Base-by-base conservation (phyloP, 2,113 vertebrate genomes). In the Australoheros scitulus region DNA sequence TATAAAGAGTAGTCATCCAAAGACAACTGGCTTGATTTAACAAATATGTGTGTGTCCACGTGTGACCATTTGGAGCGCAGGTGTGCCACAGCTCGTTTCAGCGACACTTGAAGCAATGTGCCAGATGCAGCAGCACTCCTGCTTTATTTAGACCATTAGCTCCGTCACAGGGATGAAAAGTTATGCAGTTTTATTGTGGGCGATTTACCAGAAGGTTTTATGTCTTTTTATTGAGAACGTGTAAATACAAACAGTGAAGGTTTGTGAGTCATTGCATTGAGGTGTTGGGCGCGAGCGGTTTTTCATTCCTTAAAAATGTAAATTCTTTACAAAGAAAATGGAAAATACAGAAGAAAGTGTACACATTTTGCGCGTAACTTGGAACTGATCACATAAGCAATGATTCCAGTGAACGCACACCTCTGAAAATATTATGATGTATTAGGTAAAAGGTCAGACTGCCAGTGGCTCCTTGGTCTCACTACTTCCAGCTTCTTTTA, bases 121-220 rank as follows among this genome's bases (percentile, higher is more conserved):
- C 57, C 88, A 82, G 74, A 59, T 90, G 80, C 85, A 78, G 76
- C 63, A 74, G 83, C 70, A 52, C 61, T 43, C 65, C 26, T 76
- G 79, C 77, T 87, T 88, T 83, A 90, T 89, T 89, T 75, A 75
- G 85, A 59, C 55, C 88, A 85, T 91, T 90, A 85, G 65, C 63
- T 84, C 77, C 17, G 24, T 24, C 13, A 38, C 76, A 80, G 79
- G 50, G 75, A 79, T 64, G 59, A 85, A 63, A 64, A 13, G 81
- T 77, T 74, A 72, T 68, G 47, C 81, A n/a, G 60, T 61, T 89
- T 83, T 77, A 64, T 61, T 55, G 65, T 3, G 3, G 43, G 59
- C 10, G 32, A 76, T 87, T 76, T 58, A 81, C 14, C 4, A 2
- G 32, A 22, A 13, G 10, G 2, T 61, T 74, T 4, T 70, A 20